Base-by-base conservation (phyloP, 2,797 vertebrate species). In the Artibeus lituratus region DNA sequence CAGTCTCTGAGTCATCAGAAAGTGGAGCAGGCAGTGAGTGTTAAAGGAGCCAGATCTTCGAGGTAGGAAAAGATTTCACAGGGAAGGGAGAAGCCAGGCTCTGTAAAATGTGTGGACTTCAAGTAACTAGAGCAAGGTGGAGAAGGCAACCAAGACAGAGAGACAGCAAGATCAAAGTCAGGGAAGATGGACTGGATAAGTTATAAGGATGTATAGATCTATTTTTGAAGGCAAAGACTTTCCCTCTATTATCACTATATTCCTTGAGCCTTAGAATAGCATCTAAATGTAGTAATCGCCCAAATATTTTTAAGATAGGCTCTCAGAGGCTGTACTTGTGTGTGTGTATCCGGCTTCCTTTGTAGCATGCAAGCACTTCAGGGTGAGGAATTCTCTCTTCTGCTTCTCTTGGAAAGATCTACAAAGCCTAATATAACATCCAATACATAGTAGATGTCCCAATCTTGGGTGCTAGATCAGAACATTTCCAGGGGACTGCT, bases 401-500 rank as follows among this genome's bases (percentile, higher is more conserved):
- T 73, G 11, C n/a, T 73, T 73, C 55, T 80, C 89, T 95, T 57
- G 59, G 65, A 88, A 74, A 77, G 76, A 89, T 94, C 72, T 77
- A 77, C n/a, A 51, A 76, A 90, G 35, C 18, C 81, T 95, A 57
- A 78, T 57, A 55, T n/a, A 81, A 87, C 37, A 90, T 39, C 29
- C 78, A 67, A 86, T 39, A 87, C 72, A 85, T 7, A 87, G 51
- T 29, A 32, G 53, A 69, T 91, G 16, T 62, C 90, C 74, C 55
- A 14, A 3, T 87, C 47, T 51, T 85, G 26, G 49, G 18, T 87
- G 44, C n/a, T 73, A 42, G 22, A 81, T 26, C 84, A 93, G 74
- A 77, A 88, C 59, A 29, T 87, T 93, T 92, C 69, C 76, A 72
- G 80, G 94, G 69, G 95, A 73, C 39, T 55, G 19, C 53, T 93